Base-by-base conservation (phyloP, 2,113 vertebrate species). In the Epinephelus fuscoguttatus region DNA sequence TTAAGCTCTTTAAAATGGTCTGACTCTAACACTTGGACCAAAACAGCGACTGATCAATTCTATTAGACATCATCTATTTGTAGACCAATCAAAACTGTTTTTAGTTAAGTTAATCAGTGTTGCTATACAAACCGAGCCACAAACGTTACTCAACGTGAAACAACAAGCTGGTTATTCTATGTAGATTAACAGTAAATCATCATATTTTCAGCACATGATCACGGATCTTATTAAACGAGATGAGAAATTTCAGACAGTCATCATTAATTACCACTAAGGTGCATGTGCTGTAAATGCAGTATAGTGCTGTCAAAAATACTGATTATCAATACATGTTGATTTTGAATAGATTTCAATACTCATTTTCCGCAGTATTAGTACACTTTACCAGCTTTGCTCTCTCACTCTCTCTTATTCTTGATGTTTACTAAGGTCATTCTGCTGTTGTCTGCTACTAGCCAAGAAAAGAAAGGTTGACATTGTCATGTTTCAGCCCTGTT, bases 81-180 rank as follows among this genome's bases (percentile, higher is more conserved):
- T 13, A 61, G 37, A 67, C 53, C 47, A 79, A 71, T 74, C 8
- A 19, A 57, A 77, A 47, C 18, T 57, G 19, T 56, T 15, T 47
- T 21, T 57, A n/a, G n/a, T 45, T 13, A 61, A 63, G 18, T 18
- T 61, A 53, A 42, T 59, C 52, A 23, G 19, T 25, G 30, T 59
- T 66, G 45, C 59, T 55, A 8, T 33, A 50, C 25, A 74, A 67
- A 70, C 30, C 7, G 52, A 70, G 37, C 49, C 63, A 49, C 3
- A 63, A 2, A 33, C 40, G 4, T 18, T 0, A 25, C 25, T 64
- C 45, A 63, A 55, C 50, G 30, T 0, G 0, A 52, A 49, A 40
- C 40, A 56, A 7, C 18, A 66, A 52, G 45, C 45, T 30, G n/a
- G 17, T 49, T 49, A 21, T 56, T 63, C 4, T 17, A 19, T 17